Conservation (phyloP, 2,797 vertebrate species). For the Danio tinwini region DNA sequence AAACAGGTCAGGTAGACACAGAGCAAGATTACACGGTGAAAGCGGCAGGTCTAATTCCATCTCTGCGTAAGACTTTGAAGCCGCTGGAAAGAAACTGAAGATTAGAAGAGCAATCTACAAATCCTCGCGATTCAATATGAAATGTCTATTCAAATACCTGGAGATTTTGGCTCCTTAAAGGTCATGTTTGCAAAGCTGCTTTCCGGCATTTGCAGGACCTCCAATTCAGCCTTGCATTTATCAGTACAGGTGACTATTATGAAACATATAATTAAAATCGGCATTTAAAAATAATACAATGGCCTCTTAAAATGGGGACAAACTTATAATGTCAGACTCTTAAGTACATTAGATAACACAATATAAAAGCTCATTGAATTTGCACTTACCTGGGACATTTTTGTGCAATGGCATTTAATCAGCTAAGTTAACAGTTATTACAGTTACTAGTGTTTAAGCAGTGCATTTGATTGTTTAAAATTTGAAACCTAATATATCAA, state of each 20-base stretch:
- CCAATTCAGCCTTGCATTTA: conserved; percentile 61
- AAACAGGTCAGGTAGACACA: conserved; percentile 56
- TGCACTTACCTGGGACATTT: not conserved
- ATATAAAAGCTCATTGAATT: not conserved
- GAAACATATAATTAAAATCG: not conserved
- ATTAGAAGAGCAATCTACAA: not conserved
- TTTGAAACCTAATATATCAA: not conserved
- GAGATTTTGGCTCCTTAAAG: conserved; percentile 46
- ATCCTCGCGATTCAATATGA: conserved; percentile 6
- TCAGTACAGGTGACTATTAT: conserved; percentile 48
- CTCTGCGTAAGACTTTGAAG: conserved; percentile 63
- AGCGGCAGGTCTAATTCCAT: conserved; percentile 80
- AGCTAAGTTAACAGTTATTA: not conserved
- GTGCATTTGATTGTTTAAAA: not conserved
- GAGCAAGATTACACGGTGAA: conserved; percentile 61
- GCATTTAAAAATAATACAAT: not conserved
- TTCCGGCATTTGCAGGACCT: conserved; percentile 42
- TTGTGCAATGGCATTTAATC: not conserved
- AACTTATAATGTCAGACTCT: not conserved
- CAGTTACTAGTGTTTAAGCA: not conserved
- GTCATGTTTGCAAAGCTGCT: not conserved
- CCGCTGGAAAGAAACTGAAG: conserved; percentile 67
- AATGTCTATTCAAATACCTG: conserved; percentile 60
- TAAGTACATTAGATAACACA: not conserved
- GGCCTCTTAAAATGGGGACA: not conserved